phyloP scores from a whole-genome alignment of 2,888 invertebrate species.

The Leptinotarsa peninsularis region DNA sequence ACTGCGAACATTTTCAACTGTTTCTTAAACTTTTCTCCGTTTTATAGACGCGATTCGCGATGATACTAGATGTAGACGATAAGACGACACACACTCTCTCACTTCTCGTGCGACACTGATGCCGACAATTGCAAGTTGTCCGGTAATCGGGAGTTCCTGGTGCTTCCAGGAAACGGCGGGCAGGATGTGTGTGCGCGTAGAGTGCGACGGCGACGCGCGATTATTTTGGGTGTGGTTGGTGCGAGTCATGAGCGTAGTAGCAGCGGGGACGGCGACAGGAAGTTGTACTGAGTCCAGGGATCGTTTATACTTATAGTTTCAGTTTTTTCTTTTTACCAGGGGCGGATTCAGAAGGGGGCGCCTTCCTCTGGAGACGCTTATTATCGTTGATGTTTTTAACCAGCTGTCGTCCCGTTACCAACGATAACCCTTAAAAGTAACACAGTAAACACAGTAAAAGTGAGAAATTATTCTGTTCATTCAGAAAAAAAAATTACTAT shows the following conservation, averaged over 20 bases:
- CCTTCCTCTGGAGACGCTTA: too few species aligned
- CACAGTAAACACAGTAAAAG: too few species aligned
- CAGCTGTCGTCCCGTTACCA: too few species aligned
- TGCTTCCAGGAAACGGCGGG: slow-evolving; percentile 28
- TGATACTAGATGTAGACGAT: neutral
- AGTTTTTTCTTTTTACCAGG: too few species aligned
- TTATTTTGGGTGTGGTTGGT: slow-evolving; percentile 48
- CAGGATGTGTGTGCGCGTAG: slow-evolving; percentile 21
- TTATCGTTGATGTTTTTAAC: too few species aligned
- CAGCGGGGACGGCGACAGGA: neutral
- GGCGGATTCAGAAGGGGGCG: too few species aligned
- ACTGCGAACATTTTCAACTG: neutral
- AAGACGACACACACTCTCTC: neutral
- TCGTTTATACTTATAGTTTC: neutral
- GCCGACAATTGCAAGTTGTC: neutral
- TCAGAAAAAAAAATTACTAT: too few species aligned
- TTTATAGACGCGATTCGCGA: neutral
- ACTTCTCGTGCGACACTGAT: neutral
- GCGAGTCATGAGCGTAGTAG: neutral
- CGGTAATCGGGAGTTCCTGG: slow-evolving; percentile 13
- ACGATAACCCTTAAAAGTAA: too few species aligned
- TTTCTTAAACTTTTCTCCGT: neutral
- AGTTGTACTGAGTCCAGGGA: neutral
- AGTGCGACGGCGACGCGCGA: slow-evolving; percentile 37
- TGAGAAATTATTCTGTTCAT: too few species aligned